Evolutionary conservation across 2,888 invertebrate genomes (phyloP), one percentile per base, ranked within the genome.

Genomic region (Heliconius ethilla): DNA sequence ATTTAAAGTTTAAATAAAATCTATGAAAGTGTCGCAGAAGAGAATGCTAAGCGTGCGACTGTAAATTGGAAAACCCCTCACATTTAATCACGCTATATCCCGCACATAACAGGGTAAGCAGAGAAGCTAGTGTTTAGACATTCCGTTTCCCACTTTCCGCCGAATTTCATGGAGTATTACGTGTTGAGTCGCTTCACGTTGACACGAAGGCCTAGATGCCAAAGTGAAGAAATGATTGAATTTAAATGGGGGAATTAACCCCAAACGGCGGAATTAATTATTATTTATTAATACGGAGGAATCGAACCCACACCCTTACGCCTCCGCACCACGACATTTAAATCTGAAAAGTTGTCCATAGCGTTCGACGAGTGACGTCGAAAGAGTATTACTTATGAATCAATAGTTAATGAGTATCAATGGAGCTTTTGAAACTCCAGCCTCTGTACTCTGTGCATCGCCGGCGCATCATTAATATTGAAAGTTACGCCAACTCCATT

Each of bases 381-480:
- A 92, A 92, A 92, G 91, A 90, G 92, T 92, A 94, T 94, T 93
- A 93, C 92, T 94, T 94, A 93, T 93, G 92, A 94, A 92, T 93
- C 92, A 92, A 94, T 94, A 93, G 90, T 91, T 93, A 93, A 94
- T 93, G 93, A 93, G 92, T 92, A 93, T 92, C 93, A 91, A 92
- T 92, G 88, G 90, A 87, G 90, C 92, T 91, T 92, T 92, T 91
- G 90, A 91, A 91, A 89, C 89, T 91, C 87, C 89, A 84, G 88
- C 85, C 87, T 87, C 90, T 92, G 89, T 92, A 85, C 87, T 87
- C 90, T 92, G 89, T 92, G 93, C 93, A 92, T 91, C 90, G 90
- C 89, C 87, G 88, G 90, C 87, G 91, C 92, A 91, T 94, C 93
- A 92, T 94, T 94, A 94, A 94, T 93, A 93, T 92, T 92, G 92